Base-by-base conservation (phyloP, 2,888 invertebrate genomes). In the Hypolimnas misippus region DNA sequence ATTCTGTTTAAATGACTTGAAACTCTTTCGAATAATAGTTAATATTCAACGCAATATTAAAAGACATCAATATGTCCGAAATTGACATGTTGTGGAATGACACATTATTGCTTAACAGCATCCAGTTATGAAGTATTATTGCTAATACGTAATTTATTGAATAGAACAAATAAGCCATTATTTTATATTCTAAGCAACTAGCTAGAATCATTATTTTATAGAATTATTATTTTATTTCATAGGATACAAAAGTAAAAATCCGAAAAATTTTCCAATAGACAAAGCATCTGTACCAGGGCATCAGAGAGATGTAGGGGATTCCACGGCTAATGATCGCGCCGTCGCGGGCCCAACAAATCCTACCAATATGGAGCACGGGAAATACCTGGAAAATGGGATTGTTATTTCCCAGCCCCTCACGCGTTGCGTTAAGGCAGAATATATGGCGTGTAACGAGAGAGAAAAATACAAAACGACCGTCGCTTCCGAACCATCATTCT, bases 361-460 rank as follows among this genome's bases (percentile, higher is more conserved):
- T 76, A 77, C 86, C 88, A 86, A 89, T 89, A 90, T 85, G 85
- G 87, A 85, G 85, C 81, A 83, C 82, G 86, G 85, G 81, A 87
- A 87, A 87, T 89, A 89, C 89, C 87, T 89, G 87, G 87, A 83
- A 91, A 89, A 89, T 87, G 78, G 82, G 83, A 81, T 80, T 79
- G 82, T 81, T 83, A 81, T 80, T 79, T 77, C 76, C 79, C 73
- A 65, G n/a, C 68, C 70, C 75, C 66, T 63, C 57, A 67, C 65
- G 66, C 65, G 66, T 57, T 67, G 63, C 70, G 67, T 71, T 75
- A 70, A 72, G 66, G 63, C 64, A 64, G 69, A 70, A 75, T 75
- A 74, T 74, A 76, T 73, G 73, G 76, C 68, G 75, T 74, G 78
- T 74, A 76, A 76, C 77, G 76, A 73, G 75, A 69, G 63, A 69